phyloP scores from a whole-genome alignment of 2,888 invertebrate genomes.

The Drosophila cracens region DNA sequence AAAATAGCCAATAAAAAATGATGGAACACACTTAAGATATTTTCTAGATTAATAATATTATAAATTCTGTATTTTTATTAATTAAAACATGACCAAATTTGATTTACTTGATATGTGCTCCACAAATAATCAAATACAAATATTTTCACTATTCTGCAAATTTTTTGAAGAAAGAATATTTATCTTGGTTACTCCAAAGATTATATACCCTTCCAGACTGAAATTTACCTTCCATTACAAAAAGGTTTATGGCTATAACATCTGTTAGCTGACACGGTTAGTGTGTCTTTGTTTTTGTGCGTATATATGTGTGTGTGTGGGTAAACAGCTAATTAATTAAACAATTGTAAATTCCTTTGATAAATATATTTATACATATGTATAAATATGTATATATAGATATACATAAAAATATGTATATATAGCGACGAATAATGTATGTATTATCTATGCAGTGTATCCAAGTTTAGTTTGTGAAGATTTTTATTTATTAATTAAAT shows the following conservation, averaged over 20 bases:
- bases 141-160: neutral
- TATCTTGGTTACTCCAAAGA: neutral
- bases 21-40: neutral
- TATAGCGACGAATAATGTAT: neutral
- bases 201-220: neutral
- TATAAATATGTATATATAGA: neutral
- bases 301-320: conserved; percentile 6
- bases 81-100: neutral
- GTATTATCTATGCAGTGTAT: neutral
- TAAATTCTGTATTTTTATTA: neutral
- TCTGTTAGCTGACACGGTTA: neutral
- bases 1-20: neutral
- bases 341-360: conserved; percentile 76
- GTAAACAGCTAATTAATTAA: conserved; percentile 69
- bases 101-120: neutral
- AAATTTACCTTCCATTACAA: neutral
- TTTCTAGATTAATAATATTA: neutral
- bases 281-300: neutral
- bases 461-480: conserved; percentile 24
- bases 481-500: conserved; percentile 47
- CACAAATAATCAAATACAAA: neutral
- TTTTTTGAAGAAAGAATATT: neutral
- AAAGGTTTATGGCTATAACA: neutral
- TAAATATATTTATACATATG: conserved; percentile 40
- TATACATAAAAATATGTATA: neutral